Conservation (phyloP, 2,888 invertebrate species). For the Ormia ochracea region DNA sequence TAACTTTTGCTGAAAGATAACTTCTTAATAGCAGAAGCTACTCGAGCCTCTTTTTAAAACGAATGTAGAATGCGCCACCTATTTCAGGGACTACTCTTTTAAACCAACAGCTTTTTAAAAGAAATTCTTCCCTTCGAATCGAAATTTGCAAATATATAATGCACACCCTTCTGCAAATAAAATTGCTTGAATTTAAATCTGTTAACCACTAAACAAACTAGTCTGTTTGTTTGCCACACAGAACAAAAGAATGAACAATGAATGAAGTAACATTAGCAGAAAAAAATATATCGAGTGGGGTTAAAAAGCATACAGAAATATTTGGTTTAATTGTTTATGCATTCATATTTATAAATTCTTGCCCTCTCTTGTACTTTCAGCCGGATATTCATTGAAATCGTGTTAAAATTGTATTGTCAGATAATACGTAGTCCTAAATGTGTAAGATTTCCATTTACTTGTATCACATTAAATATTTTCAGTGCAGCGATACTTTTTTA, state of each 20-base stretch:
- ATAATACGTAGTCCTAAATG: neutral
- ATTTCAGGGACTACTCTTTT: too few relatives aligned
- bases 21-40: too few relatives aligned
- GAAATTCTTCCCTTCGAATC: neutral
- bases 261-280: constrained; percentile 10
- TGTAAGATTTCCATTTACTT: neutral
- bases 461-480: constrained; percentile 20
- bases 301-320: constrained; percentile 47
- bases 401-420: constrained; percentile 33
- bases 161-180: neutral
- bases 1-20: neutral
- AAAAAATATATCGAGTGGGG: constrained; percentile 36
- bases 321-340: neutral
- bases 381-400: constrained; percentile 56
- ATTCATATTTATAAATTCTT: neutral
- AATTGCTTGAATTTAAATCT: constrained; percentile 46
- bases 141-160: neutral
- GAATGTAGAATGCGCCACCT: too few relatives aligned
- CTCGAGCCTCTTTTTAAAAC: too few relatives aligned
- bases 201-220: constrained; percentile 52
- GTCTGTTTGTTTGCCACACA: constrained; percentile 12
- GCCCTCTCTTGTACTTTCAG: neutral
- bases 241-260: neutral
- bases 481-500: neutral
- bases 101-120: too few relatives aligned